phyloP scores from a whole-genome alignment of 2,888 invertebrate genomes.

The Dynastes grantii region DNA sequence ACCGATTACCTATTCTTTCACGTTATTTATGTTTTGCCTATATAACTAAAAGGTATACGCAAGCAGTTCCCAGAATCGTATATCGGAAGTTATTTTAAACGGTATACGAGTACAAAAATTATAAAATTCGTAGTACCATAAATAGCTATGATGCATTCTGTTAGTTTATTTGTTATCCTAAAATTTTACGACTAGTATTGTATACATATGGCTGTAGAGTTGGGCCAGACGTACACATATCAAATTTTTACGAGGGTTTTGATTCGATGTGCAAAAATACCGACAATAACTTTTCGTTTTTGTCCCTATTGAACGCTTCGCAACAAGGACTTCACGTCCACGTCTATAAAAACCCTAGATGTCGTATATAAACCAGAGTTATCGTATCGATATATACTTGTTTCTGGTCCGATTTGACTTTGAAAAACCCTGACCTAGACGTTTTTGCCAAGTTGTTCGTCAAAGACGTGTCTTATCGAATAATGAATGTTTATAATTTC shows the following conservation, averaged over 20 bases:
- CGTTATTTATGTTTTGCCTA: too few relatives aligned
- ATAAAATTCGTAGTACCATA: not conserved
- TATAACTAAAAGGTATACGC: too few relatives aligned
- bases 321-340: conserved; percentile 2
- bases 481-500: conserved; percentile 21
- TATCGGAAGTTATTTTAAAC: too few relatives aligned
- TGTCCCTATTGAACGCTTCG: conserved; percentile 2
- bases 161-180: conserved; percentile 2
- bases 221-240: conserved; percentile 24
- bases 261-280: conserved; percentile 22
- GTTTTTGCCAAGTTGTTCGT: conserved; percentile 19
- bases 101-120: not conserved
- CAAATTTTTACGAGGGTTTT: conserved; percentile 36
- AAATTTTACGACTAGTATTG: conserved; percentile 16
- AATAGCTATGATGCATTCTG: conserved; percentile 12
- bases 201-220: not conserved
- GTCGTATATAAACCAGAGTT: not conserved
- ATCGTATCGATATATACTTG: conserved; percentile 21
- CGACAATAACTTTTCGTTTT: conserved; percentile 20
- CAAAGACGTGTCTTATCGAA: conserved; percentile 29
- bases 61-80: too few relatives aligned
- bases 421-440: conserved; percentile 44
- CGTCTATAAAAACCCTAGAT: conserved; percentile 1
- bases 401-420: conserved; percentile 20
- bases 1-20: too few relatives aligned